Conservation (phyloP, 2,888 invertebrate species). For the Tachina fera region DNA sequence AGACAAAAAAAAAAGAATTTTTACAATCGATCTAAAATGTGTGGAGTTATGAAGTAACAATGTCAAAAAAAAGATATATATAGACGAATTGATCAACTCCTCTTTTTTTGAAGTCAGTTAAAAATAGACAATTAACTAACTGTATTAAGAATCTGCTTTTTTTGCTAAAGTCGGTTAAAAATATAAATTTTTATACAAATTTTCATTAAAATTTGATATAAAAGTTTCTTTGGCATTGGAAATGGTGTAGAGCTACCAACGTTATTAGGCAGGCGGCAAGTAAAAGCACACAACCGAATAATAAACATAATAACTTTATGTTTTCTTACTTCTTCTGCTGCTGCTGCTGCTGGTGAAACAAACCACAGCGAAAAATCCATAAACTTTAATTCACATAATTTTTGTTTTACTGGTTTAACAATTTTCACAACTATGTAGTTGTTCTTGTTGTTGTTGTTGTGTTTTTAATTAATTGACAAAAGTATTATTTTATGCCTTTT, state of each 20-base stretch:
- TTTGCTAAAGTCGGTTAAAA: too few species aligned
- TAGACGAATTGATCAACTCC: too few species aligned
- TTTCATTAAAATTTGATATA: too few species aligned
- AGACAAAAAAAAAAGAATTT: too few species aligned
- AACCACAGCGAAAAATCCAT: background rate
- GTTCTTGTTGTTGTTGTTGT: slow-evolving; percentile 15
- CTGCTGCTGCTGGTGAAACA: background rate
- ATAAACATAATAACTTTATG: slow-evolving; percentile 34
- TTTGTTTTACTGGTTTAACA: background rate
- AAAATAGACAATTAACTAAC: too few species aligned
- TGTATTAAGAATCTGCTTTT: too few species aligned
- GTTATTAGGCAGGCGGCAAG: background rate
- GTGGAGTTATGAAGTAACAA: too few species aligned
- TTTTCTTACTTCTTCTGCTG: slow-evolving; percentile 3
- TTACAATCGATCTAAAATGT: too few species aligned
- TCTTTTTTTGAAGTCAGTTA: too few species aligned
- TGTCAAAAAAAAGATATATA: too few species aligned
- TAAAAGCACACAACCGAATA: background rate
- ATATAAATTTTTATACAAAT: too few species aligned
- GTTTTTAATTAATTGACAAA: slow-evolving; percentile 56
- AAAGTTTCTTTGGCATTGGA: background rate
- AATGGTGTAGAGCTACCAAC: background rate
- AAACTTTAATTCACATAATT: background rate
- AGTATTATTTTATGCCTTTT: slow-evolving; percentile 50
- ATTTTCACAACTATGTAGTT: slow-evolving; percentile 8